These are phyloP conservation scores for Brevimyrus niger DNA, from an alignment of 2,113 vertebrate genomes.

Conservation along the genomic window DNA sequence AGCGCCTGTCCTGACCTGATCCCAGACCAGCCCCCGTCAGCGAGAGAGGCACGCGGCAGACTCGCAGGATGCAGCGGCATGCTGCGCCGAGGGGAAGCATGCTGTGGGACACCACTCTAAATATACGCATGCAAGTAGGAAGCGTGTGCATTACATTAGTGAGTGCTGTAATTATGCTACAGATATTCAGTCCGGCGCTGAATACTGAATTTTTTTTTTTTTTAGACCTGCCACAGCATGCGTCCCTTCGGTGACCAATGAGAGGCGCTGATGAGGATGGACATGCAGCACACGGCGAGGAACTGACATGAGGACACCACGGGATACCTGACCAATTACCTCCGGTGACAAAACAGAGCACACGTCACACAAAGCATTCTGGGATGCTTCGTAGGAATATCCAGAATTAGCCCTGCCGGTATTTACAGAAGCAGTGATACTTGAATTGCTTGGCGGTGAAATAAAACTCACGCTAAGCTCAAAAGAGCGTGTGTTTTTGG, in stretches of 20 bases:
- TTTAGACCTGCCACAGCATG: background rate
- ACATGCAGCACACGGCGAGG: background rate
- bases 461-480: background rate
- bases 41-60: background rate
- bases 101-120: background rate
- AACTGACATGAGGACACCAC: background rate
- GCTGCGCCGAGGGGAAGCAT: background rate
- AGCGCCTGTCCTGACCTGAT: constrained; percentile 82
- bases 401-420: background rate
- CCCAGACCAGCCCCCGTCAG: background rate
- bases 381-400: background rate
- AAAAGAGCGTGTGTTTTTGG: background rate
- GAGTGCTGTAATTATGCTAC: background rate
- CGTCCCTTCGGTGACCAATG: background rate
- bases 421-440: background rate
- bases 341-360: background rate
- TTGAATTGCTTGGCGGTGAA: background rate
- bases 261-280: background rate
- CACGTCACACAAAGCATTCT: background rate
- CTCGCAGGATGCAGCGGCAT: background rate
- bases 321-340: background rate
- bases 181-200: background rate
- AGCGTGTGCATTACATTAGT: background rate
- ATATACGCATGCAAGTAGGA: background rate
- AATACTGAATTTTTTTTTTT: background rate